A percentile compares a stretch with the other conserved stretches of the same genome.
phyloP scores from a whole-genome alignment of 2,113 vertebrate species.

The Pseudopipra pipra region DNA sequence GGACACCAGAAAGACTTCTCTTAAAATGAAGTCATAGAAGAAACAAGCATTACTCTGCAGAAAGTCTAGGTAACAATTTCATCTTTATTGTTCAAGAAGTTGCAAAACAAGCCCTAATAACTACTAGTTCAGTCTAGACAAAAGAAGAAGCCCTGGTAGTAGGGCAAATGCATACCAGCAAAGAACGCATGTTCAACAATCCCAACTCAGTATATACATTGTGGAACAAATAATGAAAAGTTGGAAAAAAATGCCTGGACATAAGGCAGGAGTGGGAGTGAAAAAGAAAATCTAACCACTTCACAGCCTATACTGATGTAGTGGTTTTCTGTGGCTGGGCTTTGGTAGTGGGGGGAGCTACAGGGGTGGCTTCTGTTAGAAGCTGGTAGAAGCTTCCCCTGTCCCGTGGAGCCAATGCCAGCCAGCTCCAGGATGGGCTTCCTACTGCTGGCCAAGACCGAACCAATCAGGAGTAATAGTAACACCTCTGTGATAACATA shows the following conservation, averaged over 20 bases:
- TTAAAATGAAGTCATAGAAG: background rate
- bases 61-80: background rate
- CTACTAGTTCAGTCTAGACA: background rate
- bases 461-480: too few relatives aligned
- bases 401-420: too few relatives aligned
- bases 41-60: background rate
- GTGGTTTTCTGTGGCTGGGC: too few relatives aligned
- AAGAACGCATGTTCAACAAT: fast-evolving
- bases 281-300: background rate
- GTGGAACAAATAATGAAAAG: background rate
- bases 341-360: too few relatives aligned
- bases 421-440: too few relatives aligned
- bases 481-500: too few relatives aligned
- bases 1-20: background rate
- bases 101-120: background rate
- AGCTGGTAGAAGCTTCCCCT: too few relatives aligned
- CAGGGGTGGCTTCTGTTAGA: too few relatives aligned
- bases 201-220: background rate
- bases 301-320: background rate
- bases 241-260: background rate
- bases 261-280: background rate
- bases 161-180: background rate
- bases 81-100: background rate
- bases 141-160: background rate
- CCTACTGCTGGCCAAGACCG: too few relatives aligned